These are phyloP conservation scores for Cyphomyrus discorhynchus DNA, from an alignment of 2,113 vertebrate genomes.

Conservation along the genomic window DNA sequence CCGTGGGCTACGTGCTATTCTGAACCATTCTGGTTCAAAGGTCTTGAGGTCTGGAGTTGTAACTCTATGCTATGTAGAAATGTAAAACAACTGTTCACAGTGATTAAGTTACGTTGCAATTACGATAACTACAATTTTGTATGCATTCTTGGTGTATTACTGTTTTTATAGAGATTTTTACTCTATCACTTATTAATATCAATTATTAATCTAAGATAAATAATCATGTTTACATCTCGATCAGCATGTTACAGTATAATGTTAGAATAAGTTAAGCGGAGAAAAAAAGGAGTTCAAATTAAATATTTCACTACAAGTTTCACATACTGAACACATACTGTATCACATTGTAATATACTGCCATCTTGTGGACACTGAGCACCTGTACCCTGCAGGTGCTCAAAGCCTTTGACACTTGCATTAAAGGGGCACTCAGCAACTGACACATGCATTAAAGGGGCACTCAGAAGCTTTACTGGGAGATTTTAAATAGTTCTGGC, in stretches of 20 bases:
- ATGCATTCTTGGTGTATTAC: neutral
- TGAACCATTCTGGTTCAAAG: neutral
- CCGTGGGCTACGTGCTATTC: neutral
- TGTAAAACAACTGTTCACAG: neutral
- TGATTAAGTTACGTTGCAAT: neutral
- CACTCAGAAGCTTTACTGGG: neutral
- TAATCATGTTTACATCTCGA: neutral
- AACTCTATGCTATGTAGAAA: neutral
- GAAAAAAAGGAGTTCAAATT: neutral
- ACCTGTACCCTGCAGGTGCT: neutral
- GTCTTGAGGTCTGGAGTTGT: neutral
- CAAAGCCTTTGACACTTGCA: neutral
- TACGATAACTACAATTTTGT: neutral
- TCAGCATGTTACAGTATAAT: neutral
- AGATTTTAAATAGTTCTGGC: neutral
- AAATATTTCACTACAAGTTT: neutral
- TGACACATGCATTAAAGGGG: neutral
- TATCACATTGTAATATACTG: neutral
- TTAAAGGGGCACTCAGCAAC: neutral
- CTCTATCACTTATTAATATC: neutral
- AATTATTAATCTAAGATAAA: neutral
- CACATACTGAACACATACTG: neutral
- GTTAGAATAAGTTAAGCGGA: neutral
- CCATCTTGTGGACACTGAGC: conserved; percentile 3
- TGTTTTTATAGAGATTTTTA: neutral